Base-by-base conservation (phyloP, 2,888 invertebrate genomes). In the Drosophila fungiperda region DNA sequence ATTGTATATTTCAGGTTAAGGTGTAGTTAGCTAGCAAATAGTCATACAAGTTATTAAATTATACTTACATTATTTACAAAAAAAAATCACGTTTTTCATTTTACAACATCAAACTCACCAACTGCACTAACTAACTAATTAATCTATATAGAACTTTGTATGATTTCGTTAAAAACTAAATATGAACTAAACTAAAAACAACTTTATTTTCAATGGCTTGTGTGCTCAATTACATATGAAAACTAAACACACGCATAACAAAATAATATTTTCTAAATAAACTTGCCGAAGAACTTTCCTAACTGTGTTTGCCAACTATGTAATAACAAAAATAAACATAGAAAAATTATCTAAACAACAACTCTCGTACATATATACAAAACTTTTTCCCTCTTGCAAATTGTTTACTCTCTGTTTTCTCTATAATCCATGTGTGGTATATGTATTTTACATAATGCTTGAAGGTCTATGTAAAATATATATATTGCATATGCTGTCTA, bases 341-440 rank as follows among this genome's bases (percentile, higher is more conserved):
- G 67, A 72, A 58, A 65, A 61, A 70, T 53, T 65, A 72, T 70
- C 23, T 72, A 60, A 65, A 70, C 42, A 52, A 54, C 33, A 63
- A 40, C 23, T 61, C 12, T 60, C 49, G 38, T 58, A 57, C 33
- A 23, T 52, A 45, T 68, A 52, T 32, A 42, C 40, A 61, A 65
- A 77, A 87, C 89, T 82, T 90, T 90, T 90, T 90, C 90, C 89
- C 89, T 90, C 90, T 90, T 78, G 74, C 73, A 81, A 45, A 82
- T 66, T 82, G 89, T 84, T 76, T 82, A 82, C 68, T 74, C 64
- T 80, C 53, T 78, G 38, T 55, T 76, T 79, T 70, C 74, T 79
- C 71, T 83, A 75, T 60, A 61, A 63, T 65, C 45, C 73, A 53
- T 76, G 67, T 82, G 89, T 79, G 61, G 50, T 87, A 82, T 85